Evolutionary conservation across 2,888 invertebrate species (phyloP), one percentile per base, ranked within the genome.

Genomic region (Chloroclysta siterata): DNA sequence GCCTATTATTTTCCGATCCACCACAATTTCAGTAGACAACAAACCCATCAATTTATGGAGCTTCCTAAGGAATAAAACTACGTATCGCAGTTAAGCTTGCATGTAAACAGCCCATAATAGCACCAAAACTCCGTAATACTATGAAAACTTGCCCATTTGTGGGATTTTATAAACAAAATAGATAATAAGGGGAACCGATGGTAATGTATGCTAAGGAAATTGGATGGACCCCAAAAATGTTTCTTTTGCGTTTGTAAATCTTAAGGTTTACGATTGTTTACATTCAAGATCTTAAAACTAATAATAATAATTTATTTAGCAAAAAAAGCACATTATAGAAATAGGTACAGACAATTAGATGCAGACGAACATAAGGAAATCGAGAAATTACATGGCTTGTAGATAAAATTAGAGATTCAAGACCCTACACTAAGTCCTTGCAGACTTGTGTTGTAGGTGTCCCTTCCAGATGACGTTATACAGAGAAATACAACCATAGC

Each of bases 81-180:
- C 66, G 67, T 67, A 56, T 73, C 75, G 78, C 56, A 62, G 64
- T 60, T 61, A 29, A 74, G 81, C 75, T 90, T 77, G 91, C 92
- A 92, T 92, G 92, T 87, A 84, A 89, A 89, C 82, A 77, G 77
- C 74, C 87, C 88, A 89, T 92, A 92, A 92, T 81, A 79, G 74
- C 77, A 80, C 80, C 84, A 82, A 83, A 67, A 79, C 78, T 77
- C 78, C 74, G 78, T 85, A 81, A 84, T 80, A 75, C 78, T 86
- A 89, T 82, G 85, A 85, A 87, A 89, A 89, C 87, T 88, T 84
- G 80, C 79, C 82, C 83, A 83, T 87, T 83, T 82, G 80, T 71
- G 77, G 83, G 81, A 83, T 87, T 86, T 85, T 87, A 87, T 82
- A 82, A 81, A 84, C 78, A 78, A 83, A 80, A 78, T 80, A 81